These are phyloP conservation scores for Malthinus flaveolus DNA, from an alignment of 2,888 invertebrate species.

Conservation along the genomic window DNA sequence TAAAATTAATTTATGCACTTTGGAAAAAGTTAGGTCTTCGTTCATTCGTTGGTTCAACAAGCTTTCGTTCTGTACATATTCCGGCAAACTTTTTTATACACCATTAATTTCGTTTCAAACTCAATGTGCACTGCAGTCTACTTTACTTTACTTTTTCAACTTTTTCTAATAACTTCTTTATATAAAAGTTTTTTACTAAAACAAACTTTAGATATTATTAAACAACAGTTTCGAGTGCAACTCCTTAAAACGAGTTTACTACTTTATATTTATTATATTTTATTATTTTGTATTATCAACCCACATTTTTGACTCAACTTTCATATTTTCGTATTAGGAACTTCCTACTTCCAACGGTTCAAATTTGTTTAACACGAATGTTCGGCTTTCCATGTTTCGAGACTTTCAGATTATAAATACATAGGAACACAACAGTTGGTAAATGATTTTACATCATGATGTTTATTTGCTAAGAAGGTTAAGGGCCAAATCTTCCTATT, in stretches of 20 bases:
- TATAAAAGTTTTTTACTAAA: conserved; percentile 3
- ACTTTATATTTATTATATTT: no score
- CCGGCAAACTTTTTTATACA: conserved; percentile 19
- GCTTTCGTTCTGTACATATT: conserved; percentile 16
- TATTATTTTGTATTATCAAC: no score
- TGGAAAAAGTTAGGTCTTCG: conserved; percentile 20
- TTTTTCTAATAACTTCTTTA: conserved; percentile 14
- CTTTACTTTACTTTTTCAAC: conserved; percentile 16
- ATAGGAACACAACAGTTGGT: no score
- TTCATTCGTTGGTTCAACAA: conserved; percentile 5
- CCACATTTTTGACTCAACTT: no score
- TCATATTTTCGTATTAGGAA: no score
- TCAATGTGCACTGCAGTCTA: conserved; percentile 19
- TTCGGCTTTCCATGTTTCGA: no score
- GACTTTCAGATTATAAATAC: no score
- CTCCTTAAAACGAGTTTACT: neutral
- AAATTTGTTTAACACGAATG: no score
- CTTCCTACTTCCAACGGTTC: no score
- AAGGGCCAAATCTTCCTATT: no score
- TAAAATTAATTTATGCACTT: conserved; percentile 24
- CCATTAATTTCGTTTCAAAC: conserved; percentile 26
- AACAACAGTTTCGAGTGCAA: conserved; percentile 6
- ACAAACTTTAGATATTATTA: conserved; percentile 6
- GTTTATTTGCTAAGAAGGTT: no score
- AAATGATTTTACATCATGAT: no score